Conservation (phyloP, 2,113 vertebrate genomes). For the Eleginops maclovinus region DNA sequence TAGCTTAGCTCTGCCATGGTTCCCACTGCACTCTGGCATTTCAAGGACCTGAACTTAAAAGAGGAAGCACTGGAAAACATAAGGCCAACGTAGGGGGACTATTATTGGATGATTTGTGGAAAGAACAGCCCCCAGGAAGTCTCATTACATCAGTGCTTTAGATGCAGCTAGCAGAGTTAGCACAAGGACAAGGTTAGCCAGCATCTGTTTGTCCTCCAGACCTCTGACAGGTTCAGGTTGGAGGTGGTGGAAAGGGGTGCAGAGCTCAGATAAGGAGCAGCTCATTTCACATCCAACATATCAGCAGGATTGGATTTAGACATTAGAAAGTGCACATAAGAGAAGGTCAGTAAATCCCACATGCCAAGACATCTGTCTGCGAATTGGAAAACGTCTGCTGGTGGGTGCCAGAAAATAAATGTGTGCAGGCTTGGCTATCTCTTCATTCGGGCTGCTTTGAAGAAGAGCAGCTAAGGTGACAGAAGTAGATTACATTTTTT, state of each 20-base stretch:
- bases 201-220: slow-evolving; percentile 48
- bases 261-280: slow-evolving; percentile 54
- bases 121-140: slow-evolving; percentile 35
- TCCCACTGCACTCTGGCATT: slow-evolving; percentile 65
- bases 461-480: slow-evolving; percentile 21
- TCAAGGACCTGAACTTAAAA: slow-evolving; percentile 52
- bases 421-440: slow-evolving; percentile 25
- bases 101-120: slow-evolving; percentile 60
- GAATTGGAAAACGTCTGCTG: slow-evolving; percentile 14
- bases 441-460: slow-evolving; percentile 51
- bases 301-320: slow-evolving; percentile 64
- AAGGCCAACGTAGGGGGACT: neutral
- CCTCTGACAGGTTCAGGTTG: slow-evolving; percentile 55
- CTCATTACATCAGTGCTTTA: slow-evolving; percentile 29
- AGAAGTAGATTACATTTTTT: slow-evolving; percentile 43
- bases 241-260: slow-evolving; percentile 37
- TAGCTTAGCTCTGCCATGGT: slow-evolving; percentile 28
- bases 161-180: slow-evolving; percentile 46
- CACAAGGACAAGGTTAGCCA: slow-evolving; percentile 59
- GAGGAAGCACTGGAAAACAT: slow-evolving; percentile 23
- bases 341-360: slow-evolving; percentile 35
- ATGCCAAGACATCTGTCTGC: slow-evolving; percentile 10
- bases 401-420: slow-evolving; percentile 22
- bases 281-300: slow-evolving; percentile 57
- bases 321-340: slow-evolving; percentile 48